Conservation (phyloP, 2,797 vertebrate species). For the Macroramphosus scolopax region DNA sequence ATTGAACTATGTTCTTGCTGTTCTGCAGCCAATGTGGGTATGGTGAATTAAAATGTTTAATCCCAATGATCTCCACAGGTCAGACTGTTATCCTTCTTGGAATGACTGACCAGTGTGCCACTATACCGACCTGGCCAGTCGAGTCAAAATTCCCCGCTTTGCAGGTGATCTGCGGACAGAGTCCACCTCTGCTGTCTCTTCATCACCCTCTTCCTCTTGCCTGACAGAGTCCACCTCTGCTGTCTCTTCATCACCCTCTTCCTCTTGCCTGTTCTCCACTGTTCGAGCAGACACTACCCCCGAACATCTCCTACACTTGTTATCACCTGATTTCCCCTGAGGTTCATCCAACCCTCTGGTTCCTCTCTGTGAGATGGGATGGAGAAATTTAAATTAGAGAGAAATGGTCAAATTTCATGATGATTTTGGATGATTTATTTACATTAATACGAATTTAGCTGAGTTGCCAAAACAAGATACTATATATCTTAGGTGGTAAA, state of each 20-base stretch:
- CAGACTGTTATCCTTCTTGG: too few species aligned
- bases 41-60: too few species aligned
- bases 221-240: background rate
- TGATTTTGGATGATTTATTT: too few species aligned
- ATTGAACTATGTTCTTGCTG: too few species aligned
- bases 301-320: background rate
- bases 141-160: constrained; percentile 33
- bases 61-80: too few species aligned
- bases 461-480: too few species aligned
- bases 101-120: too few species aligned
- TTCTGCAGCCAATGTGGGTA: too few species aligned
- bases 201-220: background rate
- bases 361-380: constrained; percentile 3
- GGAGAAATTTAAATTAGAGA: background rate
- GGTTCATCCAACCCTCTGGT: background rate
- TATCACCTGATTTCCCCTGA: background rate
- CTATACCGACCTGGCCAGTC: constrained; percentile 54
- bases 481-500: too few species aligned
- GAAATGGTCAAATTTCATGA: too few species aligned
- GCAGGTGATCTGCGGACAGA: background rate
- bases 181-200: background rate
- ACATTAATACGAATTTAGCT: too few species aligned
- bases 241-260: constrained; percentile 1
- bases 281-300: constrained; percentile 5
- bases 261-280: background rate